Base-by-base conservation (phyloP, 2,888 invertebrate species). In the Nemotelus pantherinus region DNA sequence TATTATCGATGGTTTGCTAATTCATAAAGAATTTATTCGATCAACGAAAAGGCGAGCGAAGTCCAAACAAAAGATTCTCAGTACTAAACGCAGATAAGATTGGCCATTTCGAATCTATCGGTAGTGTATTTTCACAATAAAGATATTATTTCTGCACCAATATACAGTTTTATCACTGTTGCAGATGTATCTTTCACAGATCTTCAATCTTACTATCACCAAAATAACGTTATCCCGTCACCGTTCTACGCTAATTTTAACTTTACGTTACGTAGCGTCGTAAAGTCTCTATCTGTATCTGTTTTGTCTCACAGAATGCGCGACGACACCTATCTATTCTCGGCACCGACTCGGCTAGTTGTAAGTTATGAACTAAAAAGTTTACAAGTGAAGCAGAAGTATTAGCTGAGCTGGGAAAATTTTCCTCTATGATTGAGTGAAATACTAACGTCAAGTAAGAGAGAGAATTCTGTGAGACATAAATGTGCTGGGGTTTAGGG, bases 271-370 rank as follows among this genome's bases (percentile, higher is more conserved):
- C 53, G 41, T 5, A 53, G 70, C 47, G 25, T 25, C 25, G 25
- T 25, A 70, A 70, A 70, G 70, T 70, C 53, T 70, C 70, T 53
- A 43, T 50, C 1, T 57, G 48, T 67, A 48, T 57, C 25, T 57
- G 10, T 25, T 25, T 7, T 53, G 70, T 70, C n/a, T 70, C 3
- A 41, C 2, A 55, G 3, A 70, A n/a, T 55, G 70, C 70, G 74
- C 74, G 60, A 60, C 63, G 63, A 63, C 43, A 63, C 43, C 70
- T 67, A 67, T 67, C 65, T 43, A 55, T 55, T 70, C 74, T 47
- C 63, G 74, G 60, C 60, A 60, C 74, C 74, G 74, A 74, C 60
- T 74, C 60, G 74, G 63, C 74, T 74, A 74, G 74, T 74, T 74
- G 74, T 74, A 60, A 60, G 63, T 48, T 63, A 63, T 74, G 48